Percentiles rank a stretch among this genome's conserved stretches.
phyloP scores from a whole-genome alignment of 2,113 vertebrate species.

The Carettochelys insculpta region DNA sequence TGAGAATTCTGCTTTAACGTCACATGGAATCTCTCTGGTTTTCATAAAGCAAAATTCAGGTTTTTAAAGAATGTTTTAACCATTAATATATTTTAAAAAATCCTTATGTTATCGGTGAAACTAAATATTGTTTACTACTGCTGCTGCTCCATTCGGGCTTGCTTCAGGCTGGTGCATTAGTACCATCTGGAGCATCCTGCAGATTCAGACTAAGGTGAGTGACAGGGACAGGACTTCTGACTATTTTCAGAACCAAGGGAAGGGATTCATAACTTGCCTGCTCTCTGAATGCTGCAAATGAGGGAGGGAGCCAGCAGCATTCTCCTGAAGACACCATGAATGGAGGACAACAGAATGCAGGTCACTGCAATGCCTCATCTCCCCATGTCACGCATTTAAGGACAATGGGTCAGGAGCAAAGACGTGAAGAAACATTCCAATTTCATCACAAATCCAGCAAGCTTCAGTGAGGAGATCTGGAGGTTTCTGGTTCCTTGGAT shows the following conservation, averaged over 20 bases:
- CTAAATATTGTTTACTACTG: too few species aligned
- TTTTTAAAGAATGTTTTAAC: background rate
- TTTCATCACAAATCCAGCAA: fast-evolving
- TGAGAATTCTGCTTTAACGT: too few species aligned
- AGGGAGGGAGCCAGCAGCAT: fast-evolving
- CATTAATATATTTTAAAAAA: background rate
- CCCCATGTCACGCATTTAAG: background rate
- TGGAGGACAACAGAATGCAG: background rate
- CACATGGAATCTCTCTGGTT: too few species aligned
- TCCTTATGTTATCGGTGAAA: background rate
- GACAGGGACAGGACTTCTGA: background rate
- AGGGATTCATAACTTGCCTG: background rate
- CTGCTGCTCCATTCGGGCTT: background rate
- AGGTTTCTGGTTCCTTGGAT: background rate
- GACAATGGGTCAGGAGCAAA: background rate
- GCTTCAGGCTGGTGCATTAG: background rate
- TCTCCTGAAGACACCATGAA: background rate
- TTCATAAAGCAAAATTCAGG: background rate
- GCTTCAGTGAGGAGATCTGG: background rate
- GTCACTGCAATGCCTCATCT: background rate
- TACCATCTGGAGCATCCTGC: background rate
- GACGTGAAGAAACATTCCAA: background rate
- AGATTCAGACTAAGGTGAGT: background rate
- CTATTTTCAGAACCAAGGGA: background rate
- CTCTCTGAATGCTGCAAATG: fast-evolving